Conservation (phyloP, 2,797 vertebrate genomes). For the Sebastes trivittatus region DNA sequence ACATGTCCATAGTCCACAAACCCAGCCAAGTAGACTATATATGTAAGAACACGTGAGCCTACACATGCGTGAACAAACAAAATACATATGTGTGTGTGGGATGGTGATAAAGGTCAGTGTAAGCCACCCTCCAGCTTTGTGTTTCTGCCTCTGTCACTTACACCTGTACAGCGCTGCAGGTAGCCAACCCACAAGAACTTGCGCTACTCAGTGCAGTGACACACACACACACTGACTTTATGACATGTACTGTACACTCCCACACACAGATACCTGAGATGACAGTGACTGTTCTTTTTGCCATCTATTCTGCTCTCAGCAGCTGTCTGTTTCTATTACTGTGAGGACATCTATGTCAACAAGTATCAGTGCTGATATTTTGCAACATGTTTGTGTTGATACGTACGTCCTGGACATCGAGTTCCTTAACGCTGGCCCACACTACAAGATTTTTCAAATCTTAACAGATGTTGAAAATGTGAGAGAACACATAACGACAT, state of each 20-base stretch:
- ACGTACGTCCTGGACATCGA: neutral
- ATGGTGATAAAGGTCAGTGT: constrained; percentile 65
- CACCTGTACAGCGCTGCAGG: constrained; percentile 49
- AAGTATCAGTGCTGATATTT: constrained; percentile 42
- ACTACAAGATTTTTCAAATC: no score
- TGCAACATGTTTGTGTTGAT: constrained; percentile 16
- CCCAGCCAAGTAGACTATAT: neutral
- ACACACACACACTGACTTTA: constrained; percentile 6
- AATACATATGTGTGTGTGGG: constrained; percentile 24
- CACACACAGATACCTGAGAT: constrained; percentile 18
- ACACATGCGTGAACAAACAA: neutral
- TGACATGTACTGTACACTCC: constrained; percentile 12
- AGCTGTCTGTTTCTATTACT: constrained; percentile 5
- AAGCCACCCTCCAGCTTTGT: constrained; percentile 62
- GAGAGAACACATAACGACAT: no score
- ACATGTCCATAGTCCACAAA: neutral
- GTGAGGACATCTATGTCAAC: constrained; percentile 22
- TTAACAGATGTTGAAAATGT: no score
- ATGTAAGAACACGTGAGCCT: neutral
- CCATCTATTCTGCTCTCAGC: constrained; percentile 17
- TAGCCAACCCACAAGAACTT: constrained; percentile 24
- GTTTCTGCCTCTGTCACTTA: constrained; percentile 62
- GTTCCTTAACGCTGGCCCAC: neutral
- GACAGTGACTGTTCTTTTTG: constrained; percentile 44
- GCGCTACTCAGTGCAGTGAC: neutral